Evolutionary conservation across 2,113 vertebrate genomes (phyloP).

Genomic region (Mormyrus iriodes): DNA sequence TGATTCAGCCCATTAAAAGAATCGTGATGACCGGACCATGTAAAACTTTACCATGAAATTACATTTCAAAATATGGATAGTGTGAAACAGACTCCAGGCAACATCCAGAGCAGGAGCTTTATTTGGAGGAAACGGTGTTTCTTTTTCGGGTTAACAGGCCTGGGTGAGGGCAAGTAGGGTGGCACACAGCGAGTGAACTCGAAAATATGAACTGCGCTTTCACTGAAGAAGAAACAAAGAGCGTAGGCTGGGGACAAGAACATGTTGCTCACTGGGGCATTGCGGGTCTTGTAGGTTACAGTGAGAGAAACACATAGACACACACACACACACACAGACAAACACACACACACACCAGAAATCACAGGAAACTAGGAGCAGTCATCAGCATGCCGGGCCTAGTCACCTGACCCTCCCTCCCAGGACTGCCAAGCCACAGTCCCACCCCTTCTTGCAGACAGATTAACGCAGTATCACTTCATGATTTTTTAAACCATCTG

Average conservation of each 20-base stretch:
- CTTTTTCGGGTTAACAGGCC: background rate
- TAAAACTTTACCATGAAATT: constrained; percentile 12
- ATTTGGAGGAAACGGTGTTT: background rate
- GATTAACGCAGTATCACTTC: background rate
- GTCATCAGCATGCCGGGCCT: too few relatives aligned
- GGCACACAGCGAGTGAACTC: background rate
- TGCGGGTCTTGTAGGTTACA: background rate
- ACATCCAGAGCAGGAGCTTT: background rate
- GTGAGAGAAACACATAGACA: background rate
- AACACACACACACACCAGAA: background rate
- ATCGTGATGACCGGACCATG: constrained; percentile 8
- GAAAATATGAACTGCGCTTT: background rate
- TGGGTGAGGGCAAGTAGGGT: background rate
- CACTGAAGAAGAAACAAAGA: background rate
- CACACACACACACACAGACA: background rate
- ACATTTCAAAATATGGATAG: constrained; percentile 4
- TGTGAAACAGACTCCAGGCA: background rate
- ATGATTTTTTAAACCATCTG: background rate
- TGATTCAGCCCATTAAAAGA: constrained; percentile 17
- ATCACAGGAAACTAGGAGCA: too few relatives aligned
- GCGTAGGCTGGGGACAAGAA: background rate
- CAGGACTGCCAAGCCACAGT: too few relatives aligned
- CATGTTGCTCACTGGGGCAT: background rate
- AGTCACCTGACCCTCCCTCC: too few relatives aligned
- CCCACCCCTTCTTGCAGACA: too few relatives aligned